Evolutionary conservation across 1,140 invertebrate genomes (phyloP), one percentile per base, ranked within the genome.

Genomic region (Microvelia longipes): DNA sequence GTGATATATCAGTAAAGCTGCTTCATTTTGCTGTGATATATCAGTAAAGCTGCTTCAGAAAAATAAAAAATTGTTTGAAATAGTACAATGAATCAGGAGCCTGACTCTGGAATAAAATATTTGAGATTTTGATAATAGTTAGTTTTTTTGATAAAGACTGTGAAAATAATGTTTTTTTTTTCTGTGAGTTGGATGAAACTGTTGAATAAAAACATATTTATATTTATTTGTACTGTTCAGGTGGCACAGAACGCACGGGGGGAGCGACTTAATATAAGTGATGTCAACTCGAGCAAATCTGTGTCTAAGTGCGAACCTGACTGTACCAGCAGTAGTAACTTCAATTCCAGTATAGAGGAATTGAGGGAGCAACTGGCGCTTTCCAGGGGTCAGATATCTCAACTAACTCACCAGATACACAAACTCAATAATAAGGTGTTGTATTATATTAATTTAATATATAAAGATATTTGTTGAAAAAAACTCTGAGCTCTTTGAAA

Each of bases 371-470:
- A 70, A 68, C 70, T 74, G 19, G 66, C 50, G 1, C 67, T 70
- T 5, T 73, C 75, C 5, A 73, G 75, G 62, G 70, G 66, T 15
- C 62, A 70, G 29, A 74, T 75, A 61, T 73, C 71, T 5, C 72
- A 75, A 66, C 70, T 76, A n/a, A 64, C 72, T 2, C 67, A 62
- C 35, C 73, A 76, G 68, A 69, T 76, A n/a, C 71, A 73, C 24
- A 28, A 68, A 30, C 68, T 76, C n/a, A 70, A 67, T 29, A 72
- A 69, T 19, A 35, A 62, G 2, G 71, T 72, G 13, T 66, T 24
- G 25, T 64, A 60, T 60, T 60, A 11, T 11, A 11, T 60, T 60
- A 11, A 60, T 60, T 11, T 60, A 11, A 11, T 60, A 60, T 60
- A 60, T 60, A 11, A 60, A 60, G 35, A 11, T 60, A 60, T 60